Evolutionary conservation across 2,888 invertebrate genomes (phyloP).

Genomic region (Neoitamus cyanurus): DNA sequence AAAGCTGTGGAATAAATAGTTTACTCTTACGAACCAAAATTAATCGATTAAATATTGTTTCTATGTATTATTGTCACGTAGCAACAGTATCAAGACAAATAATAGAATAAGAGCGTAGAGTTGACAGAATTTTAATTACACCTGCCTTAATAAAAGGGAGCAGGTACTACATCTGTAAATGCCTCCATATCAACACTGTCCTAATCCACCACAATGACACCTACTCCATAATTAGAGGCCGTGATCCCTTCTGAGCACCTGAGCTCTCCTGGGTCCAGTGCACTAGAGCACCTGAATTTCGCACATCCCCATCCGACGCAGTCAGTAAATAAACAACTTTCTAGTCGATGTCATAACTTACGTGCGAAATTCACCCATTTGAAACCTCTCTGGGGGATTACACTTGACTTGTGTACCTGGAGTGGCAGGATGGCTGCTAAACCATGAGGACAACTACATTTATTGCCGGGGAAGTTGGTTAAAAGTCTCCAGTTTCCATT

Average conservation of each 20-base stretch:
- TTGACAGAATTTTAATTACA: too few relatives aligned
- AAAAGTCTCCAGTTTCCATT: slow-evolving; percentile 32
- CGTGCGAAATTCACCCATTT: slow-evolving; percentile 30
- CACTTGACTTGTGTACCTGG: slow-evolving; percentile 37
- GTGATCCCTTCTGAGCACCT: background rate
- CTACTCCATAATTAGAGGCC: background rate
- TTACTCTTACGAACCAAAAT: too few relatives aligned
- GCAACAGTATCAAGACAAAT: too few relatives aligned
- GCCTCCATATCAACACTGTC: background rate
- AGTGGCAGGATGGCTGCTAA: slow-evolving; percentile 19
- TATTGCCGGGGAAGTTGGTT: slow-evolving; percentile 18
- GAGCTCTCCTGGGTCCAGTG: background rate
- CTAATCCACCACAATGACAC: background rate
- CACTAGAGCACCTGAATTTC: background rate
- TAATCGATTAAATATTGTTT: too few relatives aligned
- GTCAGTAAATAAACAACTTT: slow-evolving; percentile 13
- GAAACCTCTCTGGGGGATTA: slow-evolving; percentile 16
- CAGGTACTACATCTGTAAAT: too few relatives aligned
- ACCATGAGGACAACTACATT: slow-evolving; percentile 20
- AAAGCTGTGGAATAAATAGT: too few relatives aligned
- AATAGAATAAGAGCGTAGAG: too few relatives aligned
- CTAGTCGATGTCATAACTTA: slow-evolving; percentile 25
- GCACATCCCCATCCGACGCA: background rate
- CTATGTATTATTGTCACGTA: too few relatives aligned
- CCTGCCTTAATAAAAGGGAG: too few relatives aligned